These are phyloP conservation scores for Sebastes jordani DNA, from an alignment of 2,797 vertebrate species.

Conservation along the genomic window DNA sequence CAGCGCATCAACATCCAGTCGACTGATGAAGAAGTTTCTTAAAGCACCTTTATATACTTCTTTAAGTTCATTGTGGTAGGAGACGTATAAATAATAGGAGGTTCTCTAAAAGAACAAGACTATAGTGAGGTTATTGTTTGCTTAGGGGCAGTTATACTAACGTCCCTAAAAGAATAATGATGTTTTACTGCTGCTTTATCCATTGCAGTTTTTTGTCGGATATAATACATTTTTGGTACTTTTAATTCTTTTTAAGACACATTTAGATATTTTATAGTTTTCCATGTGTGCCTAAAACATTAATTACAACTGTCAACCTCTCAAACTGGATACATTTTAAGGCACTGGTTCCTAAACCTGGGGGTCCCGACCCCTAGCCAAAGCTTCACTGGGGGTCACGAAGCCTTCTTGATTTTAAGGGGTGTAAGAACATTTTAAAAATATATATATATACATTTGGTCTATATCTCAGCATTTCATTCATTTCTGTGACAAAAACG, in stretches of 20 bases:
- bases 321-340: neutral
- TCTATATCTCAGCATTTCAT: no score
- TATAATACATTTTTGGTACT: neutral
- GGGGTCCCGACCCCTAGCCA: no score
- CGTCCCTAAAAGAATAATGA: neutral
- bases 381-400: no score
- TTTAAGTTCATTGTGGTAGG: neutral
- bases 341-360: neutral
- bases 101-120: neutral
- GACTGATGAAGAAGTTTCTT: neutral
- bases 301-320: neutral
- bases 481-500: no score
- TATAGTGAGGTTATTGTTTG: neutral
- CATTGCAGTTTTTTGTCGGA: neutral
- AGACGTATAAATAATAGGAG: neutral
- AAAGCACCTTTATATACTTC: no score
- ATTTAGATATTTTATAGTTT: neutral
- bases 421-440: no score
- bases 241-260: neutral
- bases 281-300: neutral
- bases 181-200: neutral
- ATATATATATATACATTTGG: no score
- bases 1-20: neutral
- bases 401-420: no score
- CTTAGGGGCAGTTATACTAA: neutral